Evolutionary conservation across 2,113 vertebrate species (phyloP).

Genomic region (Equus quagga): DNA sequence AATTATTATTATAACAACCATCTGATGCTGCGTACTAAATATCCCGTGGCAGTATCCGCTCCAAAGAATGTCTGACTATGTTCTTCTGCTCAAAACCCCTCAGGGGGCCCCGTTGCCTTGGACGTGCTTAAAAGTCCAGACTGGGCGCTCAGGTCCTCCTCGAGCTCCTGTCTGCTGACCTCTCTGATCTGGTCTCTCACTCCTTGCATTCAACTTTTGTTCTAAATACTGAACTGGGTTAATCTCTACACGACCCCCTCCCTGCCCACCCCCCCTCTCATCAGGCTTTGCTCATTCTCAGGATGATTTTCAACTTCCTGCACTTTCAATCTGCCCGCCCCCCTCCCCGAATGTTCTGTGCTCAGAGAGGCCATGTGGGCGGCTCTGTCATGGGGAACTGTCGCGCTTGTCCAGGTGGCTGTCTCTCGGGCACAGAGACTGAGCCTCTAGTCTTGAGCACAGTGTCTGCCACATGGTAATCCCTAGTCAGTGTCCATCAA

Average conservation of each 20-base stretch:
- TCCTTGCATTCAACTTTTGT: not conserved
- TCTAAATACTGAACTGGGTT: not conserved
- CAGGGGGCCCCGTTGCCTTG: not conserved
- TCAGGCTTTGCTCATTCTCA: not conserved
- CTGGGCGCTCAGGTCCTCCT: not conserved
- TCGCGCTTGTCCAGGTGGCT: not conserved
- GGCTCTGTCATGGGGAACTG: not conserved
- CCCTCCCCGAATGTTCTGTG: rapidly evolving
- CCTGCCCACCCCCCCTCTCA: not conserved
- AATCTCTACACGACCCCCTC: not conserved
- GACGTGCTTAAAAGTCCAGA: not conserved
- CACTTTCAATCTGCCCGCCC: not conserved
- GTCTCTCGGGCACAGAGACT: not conserved
- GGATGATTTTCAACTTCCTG: not conserved
- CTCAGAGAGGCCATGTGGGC: not conserved
- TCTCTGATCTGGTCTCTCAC: not conserved
- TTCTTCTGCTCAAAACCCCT: not conserved
- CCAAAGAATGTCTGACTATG: not conserved
- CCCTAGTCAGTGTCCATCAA: not conserved
- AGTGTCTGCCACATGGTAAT: too few relatives aligned
- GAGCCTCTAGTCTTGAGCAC: not conserved
- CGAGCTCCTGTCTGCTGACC: not conserved
- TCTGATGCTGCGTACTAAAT: not conserved
- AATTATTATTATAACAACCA: not conserved
- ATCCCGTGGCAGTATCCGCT: too few relatives aligned